Evolutionary conservation across 2,888 invertebrate genomes (phyloP), one percentile per base, ranked within the genome.

Genomic region (Drosophila birchii): DNA sequence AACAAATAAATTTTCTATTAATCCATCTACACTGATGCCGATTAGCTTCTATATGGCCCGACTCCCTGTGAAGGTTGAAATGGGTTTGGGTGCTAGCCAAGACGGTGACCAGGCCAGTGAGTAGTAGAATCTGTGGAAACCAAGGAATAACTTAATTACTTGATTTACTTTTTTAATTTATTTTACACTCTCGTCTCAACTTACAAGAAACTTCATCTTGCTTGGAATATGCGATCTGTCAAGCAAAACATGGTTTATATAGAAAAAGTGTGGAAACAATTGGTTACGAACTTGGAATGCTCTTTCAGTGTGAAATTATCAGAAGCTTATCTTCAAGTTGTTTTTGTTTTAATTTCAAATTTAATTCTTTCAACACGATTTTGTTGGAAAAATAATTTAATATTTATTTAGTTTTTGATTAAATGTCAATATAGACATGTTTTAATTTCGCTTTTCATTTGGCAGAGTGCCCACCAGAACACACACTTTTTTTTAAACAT

Each of bases 141-240:
- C 1, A 16, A 9, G 3, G 14, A 14, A 34, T 3, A 1, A 0
- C 1, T 20, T 3, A 20, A 34, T 26, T 16, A 36, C 3, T 16
- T 51, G 0, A 20, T 20, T 26, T 16, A 36, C 3, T 16, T 51
- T 0, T 11, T 16, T 0, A 9, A 20, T 16, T 32, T 14, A 14
- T 14, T 20, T 9, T 34, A 16, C 34, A 20, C 9, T 16, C 5
- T 34, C 3, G 14, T 34, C 14, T 0, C 16, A 5, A 51, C 51
- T 34, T 16, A 51, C 51, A 1, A 34, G 51, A 34, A 51, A 34
- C 51, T 51, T 51, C 51, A 51, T 51, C 16, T 0, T 34, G 14
- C 5, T 20, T 5, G 14, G 3, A 51, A 18, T 51, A 14, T 20
- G 14, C 6, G 20, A 20, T 8, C 20, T 14, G 20, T 8, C 14